Evolutionary conservation across 2,797 vertebrate genomes (phyloP), one percentile per base, ranked within the genome.

Genomic region (Ataeniobius toweri): DNA sequence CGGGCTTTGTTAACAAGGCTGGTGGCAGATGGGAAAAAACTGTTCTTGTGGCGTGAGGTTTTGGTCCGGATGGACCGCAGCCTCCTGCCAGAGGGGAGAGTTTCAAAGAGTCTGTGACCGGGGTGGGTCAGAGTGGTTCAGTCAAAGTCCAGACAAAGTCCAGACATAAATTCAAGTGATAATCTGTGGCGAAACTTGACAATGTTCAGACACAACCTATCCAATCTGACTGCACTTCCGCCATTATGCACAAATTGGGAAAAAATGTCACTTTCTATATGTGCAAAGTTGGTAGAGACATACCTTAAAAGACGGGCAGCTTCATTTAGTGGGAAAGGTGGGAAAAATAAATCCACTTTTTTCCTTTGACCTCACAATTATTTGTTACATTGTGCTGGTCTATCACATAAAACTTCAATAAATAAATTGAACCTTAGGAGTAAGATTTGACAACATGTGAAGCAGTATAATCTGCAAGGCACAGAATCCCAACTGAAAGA

Each of bases 121-220:
- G 28, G 28, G 28, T 28, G 28, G 28, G 28, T 31, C 31, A 31
- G 31, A n/a, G 26, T n/a, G 5, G 22, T 16, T 7, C 39, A 24
- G 65, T 68, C 41, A 46, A 69, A 69, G 41, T 69, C 67, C 39
- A 69, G 65, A n/a, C 39, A 68, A 28, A 28, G 28, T 28, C 28
- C 28, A 28, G 31, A 36, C 36, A 36, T n/a, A 69, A 69, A 69
- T 12, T 39, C 10, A 68, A 53, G 5, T 20, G 16, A 53, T 16
- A 14, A 14, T 53, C 51, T 20, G 51, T 51, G 53, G 53, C 12
- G 6, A 22, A 55, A 55, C 22, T 8, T 55, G 22, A 16, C 36
- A 51, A 51, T 51, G 24, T n/a, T 24, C 55, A 56, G 55, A 56
- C 24, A 8, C 53, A 55, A 18, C 1, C 56, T n/a, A 13, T 58